phyloP scores from a whole-genome alignment of 2,888 invertebrate species.

The Plagodis pulveraria region DNA sequence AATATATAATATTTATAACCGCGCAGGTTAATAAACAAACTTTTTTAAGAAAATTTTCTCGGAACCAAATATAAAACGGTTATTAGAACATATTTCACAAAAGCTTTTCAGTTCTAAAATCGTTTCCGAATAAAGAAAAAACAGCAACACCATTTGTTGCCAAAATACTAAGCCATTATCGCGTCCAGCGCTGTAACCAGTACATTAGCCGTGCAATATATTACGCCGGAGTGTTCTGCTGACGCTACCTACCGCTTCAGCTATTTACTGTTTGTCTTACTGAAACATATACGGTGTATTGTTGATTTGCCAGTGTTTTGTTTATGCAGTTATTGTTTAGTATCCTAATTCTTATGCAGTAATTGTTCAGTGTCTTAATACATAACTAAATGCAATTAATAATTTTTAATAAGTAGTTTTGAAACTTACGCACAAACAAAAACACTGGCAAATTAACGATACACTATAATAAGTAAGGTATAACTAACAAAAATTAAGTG shows the following conservation, averaged over 20 bases:
- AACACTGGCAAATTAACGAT: too few species aligned
- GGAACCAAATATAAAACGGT: too few species aligned
- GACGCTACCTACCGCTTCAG: constrained; percentile 26
- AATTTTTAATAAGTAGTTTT: too few species aligned
- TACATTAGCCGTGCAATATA: constrained; percentile 65
- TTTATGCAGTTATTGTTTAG: constrained; percentile 12
- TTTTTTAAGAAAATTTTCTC: too few species aligned
- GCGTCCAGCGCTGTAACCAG: constrained; percentile 47
- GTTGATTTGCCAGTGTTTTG: constrained; percentile 46
- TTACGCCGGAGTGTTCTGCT: constrained; percentile 63
- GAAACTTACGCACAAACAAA: too few species aligned
- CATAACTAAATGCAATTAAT: too few species aligned
- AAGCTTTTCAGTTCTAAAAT: constrained; percentile 5
- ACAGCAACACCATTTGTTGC: constrained; percentile 31
- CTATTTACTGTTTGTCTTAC: constrained; percentile 44
- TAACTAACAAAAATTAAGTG: too few species aligned
- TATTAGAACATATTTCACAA: background rate
- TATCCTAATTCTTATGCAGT: too few species aligned
- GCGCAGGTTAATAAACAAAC: too few species aligned
- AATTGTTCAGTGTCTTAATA: too few species aligned
- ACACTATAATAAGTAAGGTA: too few species aligned
- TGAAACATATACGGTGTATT: constrained; percentile 42
- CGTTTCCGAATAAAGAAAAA: constrained; percentile 8
- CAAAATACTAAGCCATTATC: constrained; percentile 42
- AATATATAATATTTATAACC: too few species aligned